Conservation (phyloP, 2,113 vertebrate species). For the Sturnira hondurensis region DNA sequence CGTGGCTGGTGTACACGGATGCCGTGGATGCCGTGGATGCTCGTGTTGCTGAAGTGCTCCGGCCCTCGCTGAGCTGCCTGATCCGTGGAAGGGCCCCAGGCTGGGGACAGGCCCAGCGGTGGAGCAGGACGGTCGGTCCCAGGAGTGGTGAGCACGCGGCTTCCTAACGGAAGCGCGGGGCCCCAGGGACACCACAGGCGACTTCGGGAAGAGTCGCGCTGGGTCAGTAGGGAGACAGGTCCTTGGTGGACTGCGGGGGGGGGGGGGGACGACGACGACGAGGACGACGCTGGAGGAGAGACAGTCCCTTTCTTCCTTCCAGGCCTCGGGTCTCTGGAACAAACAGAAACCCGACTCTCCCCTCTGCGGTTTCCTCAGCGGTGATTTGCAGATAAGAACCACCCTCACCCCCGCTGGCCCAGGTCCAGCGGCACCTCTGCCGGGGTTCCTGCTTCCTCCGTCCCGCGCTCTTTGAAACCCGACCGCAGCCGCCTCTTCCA, state of each 20-base stretch:
- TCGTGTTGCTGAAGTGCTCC: background rate
- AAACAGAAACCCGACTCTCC: background rate
- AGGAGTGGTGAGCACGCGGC: background rate
- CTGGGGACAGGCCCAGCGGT: background rate
- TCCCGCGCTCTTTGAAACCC: background rate
- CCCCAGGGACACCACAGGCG: too few relatives aligned
- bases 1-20: background rate
- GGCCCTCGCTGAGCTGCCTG: background rate
- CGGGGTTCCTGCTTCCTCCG: background rate
- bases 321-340: background rate
- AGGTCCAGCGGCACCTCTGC: too few relatives aligned
- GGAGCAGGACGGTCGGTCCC: too few relatives aligned
- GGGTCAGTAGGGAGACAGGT: background rate
- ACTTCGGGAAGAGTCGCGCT: background rate
- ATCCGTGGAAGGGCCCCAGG: background rate
- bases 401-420: too few relatives aligned
- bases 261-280: too few relatives aligned
- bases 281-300: background rate
- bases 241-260: background rate
- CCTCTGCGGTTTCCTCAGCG: background rate
- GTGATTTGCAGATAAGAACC: background rate
- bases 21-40: too few relatives aligned
- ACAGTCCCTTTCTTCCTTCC: background rate
- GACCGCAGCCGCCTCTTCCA: background rate
- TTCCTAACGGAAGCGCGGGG: background rate